Evolutionary conservation across 2,888 invertebrate genomes (phyloP), one percentile per base, ranked within the genome.

Genomic region (Lepeophtheirus nordmannii): DNA sequence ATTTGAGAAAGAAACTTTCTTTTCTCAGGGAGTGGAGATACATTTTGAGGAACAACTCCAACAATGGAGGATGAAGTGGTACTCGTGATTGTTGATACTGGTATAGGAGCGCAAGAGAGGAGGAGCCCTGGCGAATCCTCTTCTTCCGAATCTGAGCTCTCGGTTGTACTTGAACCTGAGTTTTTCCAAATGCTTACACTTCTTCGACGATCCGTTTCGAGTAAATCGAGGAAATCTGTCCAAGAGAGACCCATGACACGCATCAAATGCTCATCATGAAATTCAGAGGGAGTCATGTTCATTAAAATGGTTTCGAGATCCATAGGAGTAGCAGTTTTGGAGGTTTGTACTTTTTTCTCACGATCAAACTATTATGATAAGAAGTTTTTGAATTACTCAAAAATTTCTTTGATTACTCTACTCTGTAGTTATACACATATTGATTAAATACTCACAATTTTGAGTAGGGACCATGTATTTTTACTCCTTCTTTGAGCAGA

Each of bases 131-230:
- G 62, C 38, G 62, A n/a, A 23, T 41, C 59, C 38, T 41, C 60
- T 8, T 46, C 53, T 17, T 46, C 53, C 53, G 14, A 14, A 2
- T 46, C n/a, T 14, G 53, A 46, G 8, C 17, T 17, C 8, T 46
- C 53, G 8, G 1, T 46, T n/a, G n/a, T 46, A 17, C 53, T 46
- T 14, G n/a, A n/a, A n/a, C 8, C 53, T 14, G 53, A 46, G 8
- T 46, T 17, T 17, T 46, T 46, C 53, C 53, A 46, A 46, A 46
- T 46, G 53, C 53, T 46, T 20, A 65, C 20, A 58, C 67, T 39
- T 80, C 80, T 80, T 80, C 80, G 12, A 80, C 76, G 8, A 78
- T 76, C 70, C 79, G 77, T 46, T 78, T 74, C 70, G 75, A 73
- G 72, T 74, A 79, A 69, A 72, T 72, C 69, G 75, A 76, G 73